Evolutionary conservation across 2,888 invertebrate genomes (phyloP), one percentile per base, ranked within the genome.

Genomic region (Lasioglossum figueresi): DNA sequence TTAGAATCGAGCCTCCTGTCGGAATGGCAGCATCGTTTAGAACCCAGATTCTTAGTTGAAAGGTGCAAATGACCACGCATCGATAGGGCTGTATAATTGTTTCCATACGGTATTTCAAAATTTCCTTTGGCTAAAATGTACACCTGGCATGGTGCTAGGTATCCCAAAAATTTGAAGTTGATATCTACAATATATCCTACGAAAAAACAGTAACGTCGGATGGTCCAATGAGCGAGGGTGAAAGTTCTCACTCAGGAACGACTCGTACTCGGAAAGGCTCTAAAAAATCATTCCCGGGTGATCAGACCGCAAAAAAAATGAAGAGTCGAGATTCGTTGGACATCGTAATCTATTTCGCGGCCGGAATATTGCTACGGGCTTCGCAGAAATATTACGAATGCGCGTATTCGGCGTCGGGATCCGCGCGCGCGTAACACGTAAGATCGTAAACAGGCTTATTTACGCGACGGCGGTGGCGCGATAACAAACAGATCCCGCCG

Each of bases 401-500:
- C 63, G 31, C 31, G 63, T 31, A 63, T 63, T 63, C 63, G 63
- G 63, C 31, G 63, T 19, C 63, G 56, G 56, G 56, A n/a, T 56
- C 12, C n/a, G n/a, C 56, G n/a, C 12, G n/a, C n/a, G 56, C 31
- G 63, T 63, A 31, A 63, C 63, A 63, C 63, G 63, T 63, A 63
- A 63, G 63, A 63, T 84, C 84, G 83, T 84, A 83, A 84, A 84
- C 78, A 75, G 77, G 59, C 48, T 66, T 84, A 78, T 84, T 83
- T 78, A 84, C 74, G 73, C 31, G 40, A 27, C 12, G 45, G n/a
- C 73, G 27, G 27, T 4, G 45, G 40, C 77, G 40, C 59, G 82
- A 81, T 81, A 82, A 68, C 82, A 74, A 74, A 71, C 74, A 74
- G 40, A 70, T 70, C 70, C 68, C 14, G 70, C 70, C 19, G 12